A percentile compares a stretch with the other conserved stretches of the same genome.
Conservation (phyloP, 1,140 invertebrate genomes). For the Nautilus pompilius region DNA sequence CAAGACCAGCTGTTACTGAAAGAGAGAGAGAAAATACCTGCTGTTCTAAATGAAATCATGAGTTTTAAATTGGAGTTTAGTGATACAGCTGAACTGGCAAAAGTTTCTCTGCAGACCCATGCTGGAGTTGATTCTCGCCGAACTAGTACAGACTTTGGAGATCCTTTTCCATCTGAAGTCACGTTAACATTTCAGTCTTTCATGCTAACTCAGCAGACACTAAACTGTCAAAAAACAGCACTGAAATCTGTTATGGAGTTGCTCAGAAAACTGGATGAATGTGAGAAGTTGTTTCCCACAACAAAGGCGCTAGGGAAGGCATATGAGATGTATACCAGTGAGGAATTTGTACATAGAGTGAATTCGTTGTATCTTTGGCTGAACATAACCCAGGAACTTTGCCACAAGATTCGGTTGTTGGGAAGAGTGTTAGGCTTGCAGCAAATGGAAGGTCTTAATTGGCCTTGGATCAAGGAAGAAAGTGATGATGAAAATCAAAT, state of each 20-base stretch:
- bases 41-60: slow-evolving; percentile 72
- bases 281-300: slow-evolving; percentile 79
- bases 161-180: slow-evolving; percentile 15
- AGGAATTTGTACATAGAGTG: slow-evolving; percentile 66
- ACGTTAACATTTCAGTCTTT: slow-evolving; percentile 28
- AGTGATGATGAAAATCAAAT: not conserved
- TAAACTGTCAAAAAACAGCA: slow-evolving; percentile 57
- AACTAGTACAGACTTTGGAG: slow-evolving; percentile 8
- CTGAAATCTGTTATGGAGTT: slow-evolving; percentile 71
- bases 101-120: not conserved
- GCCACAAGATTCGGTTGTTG: slow-evolving; percentile 74
- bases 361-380: slow-evolving; percentile 85
- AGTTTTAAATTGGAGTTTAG: slow-evolving; percentile 64
- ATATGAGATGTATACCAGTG: slow-evolving; percentile 69
- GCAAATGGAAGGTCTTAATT: slow-evolving; percentile 41
- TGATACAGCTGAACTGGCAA: slow-evolving; percentile 1
- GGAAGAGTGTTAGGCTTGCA: slow-evolving; percentile 69
- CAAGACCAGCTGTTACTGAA: slow-evolving; percentile 75
- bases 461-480: slow-evolving; percentile 41
- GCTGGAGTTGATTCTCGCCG: slow-evolving; percentile 6
- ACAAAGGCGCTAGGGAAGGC: slow-evolving; percentile 72
- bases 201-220: slow-evolving; percentile 21
- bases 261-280: slow-evolving; percentile 68
- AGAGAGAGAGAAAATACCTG: slow-evolving; percentile 68
- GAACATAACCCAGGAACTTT: slow-evolving; percentile 80